These are phyloP conservation scores for Bradypodion ventrale DNA, from an alignment of 2,797 vertebrate species.

Conservation along the genomic window DNA sequence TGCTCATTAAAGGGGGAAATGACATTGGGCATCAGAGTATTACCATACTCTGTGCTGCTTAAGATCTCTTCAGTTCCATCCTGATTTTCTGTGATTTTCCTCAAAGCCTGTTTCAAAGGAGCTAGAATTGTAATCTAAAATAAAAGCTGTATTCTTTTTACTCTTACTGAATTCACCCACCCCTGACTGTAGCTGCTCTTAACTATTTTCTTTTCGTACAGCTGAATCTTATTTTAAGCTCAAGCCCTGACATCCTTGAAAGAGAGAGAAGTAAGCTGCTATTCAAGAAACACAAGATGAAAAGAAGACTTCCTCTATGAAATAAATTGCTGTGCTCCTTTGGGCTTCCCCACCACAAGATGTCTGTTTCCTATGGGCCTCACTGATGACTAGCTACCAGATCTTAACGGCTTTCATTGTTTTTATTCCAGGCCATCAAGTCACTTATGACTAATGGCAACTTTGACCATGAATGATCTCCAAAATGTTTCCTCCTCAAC, in stretches of 20 bases:
- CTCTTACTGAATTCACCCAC: neutral
- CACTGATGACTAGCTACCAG: neutral
- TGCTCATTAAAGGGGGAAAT: neutral
- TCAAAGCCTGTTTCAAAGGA: neutral
- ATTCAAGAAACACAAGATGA: slow-evolving; percentile 25
- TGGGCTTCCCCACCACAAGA: neutral
- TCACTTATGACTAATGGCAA: too few relatives aligned
- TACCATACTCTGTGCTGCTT: neutral
- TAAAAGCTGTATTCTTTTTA: neutral
- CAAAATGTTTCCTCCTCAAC: too few relatives aligned
- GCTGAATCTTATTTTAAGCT: slow-evolving; percentile 89
- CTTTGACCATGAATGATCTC: too few relatives aligned
- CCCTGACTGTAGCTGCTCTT: neutral
- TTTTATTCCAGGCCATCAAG: too few relatives aligned
- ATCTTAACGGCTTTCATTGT: neutral
- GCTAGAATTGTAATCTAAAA: neutral
- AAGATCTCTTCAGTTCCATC: neutral
- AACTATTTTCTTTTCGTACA: slow-evolving; percentile 54
- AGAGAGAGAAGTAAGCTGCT: neutral
- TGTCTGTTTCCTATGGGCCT: neutral
- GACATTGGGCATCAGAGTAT: neutral
- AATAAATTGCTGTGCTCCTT: slow-evolving; percentile 41
- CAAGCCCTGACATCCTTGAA: slow-evolving; percentile 71
- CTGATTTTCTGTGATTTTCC: neutral
- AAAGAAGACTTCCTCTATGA: neutral